These are phyloP conservation scores for Agonopterix alstromeriana DNA, from an alignment of 2,888 invertebrate species.

Conservation along the genomic window DNA sequence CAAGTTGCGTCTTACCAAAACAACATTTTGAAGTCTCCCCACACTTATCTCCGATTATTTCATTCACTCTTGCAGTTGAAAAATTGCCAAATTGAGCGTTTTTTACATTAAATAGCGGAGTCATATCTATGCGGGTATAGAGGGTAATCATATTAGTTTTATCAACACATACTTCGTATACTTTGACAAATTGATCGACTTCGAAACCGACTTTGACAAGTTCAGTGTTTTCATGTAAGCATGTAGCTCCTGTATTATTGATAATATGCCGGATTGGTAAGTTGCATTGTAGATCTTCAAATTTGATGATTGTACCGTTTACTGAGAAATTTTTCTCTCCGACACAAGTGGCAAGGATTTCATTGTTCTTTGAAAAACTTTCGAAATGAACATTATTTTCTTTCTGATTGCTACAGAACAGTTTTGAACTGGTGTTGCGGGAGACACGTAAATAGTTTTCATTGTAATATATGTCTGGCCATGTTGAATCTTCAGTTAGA, in stretches of 20 bases:
- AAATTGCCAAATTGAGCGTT: background rate
- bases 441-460: too few relatives aligned
- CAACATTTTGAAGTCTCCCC: background rate
- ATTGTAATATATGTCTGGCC: too few relatives aligned
- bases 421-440: too few relatives aligned
- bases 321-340: constrained; percentile 8
- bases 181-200: constrained; percentile 3
- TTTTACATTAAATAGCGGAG: background rate
- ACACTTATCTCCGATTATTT: background rate
- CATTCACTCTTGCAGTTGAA: too few relatives aligned
- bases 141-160: constrained; percentile 2
- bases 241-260: constrained; percentile 2
- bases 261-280: too few relatives aligned
- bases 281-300: constrained; percentile 8
- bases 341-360: constrained; percentile 8
- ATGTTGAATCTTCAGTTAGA: background rate
- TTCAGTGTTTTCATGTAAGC: constrained; percentile 8
- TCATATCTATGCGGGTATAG: background rate
- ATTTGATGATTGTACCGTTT: constrained; percentile 5
- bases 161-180: constrained; percentile 11
- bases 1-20: background rate
- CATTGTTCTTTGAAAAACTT: background rate
- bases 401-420: background rate
- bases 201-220: constrained; percentile 7
- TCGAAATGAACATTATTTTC: background rate